Percentiles rank a stretch among this genome's conserved stretches.
These are phyloP conservation scores for Colius striatus DNA, from an alignment of 2,113 vertebrate genomes.

Conservation along the genomic window DNA sequence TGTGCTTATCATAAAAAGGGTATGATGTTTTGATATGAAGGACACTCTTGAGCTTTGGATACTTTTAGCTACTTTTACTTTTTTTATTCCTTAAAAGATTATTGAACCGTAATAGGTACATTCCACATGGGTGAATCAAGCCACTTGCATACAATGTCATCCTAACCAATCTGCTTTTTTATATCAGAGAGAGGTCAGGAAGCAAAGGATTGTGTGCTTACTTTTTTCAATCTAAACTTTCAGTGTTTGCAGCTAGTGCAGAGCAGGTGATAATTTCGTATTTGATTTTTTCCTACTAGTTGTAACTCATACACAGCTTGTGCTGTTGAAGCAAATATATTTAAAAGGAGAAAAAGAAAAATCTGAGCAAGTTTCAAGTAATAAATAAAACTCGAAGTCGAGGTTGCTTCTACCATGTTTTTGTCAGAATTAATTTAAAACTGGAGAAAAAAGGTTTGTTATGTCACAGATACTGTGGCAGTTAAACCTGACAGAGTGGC, in stretches of 20 bases:
- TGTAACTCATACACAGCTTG: background rate
- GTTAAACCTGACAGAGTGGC: background rate
- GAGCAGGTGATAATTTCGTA: background rate
- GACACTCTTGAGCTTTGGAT: background rate
- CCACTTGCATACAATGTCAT: background rate
- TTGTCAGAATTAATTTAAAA: background rate
- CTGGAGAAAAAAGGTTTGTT: background rate
- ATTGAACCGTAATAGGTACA: background rate
- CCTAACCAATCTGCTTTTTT: background rate
- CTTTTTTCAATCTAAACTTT: background rate
- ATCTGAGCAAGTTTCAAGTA: background rate
- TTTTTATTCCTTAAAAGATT: background rate
- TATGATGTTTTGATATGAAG: background rate
- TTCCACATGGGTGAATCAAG: background rate
- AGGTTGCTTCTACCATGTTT: background rate
- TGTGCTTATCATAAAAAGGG: background rate
- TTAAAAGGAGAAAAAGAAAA: background rate
- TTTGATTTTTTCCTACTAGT: background rate
- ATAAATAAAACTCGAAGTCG: background rate
- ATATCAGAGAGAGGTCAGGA: background rate
- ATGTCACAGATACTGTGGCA: background rate
- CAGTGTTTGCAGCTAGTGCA: background rate
- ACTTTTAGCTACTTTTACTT: background rate
- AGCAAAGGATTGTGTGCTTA: background rate
- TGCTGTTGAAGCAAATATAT: background rate